phyloP scores from a whole-genome alignment of 2,888 invertebrate species.

The Apoda limacodes region DNA sequence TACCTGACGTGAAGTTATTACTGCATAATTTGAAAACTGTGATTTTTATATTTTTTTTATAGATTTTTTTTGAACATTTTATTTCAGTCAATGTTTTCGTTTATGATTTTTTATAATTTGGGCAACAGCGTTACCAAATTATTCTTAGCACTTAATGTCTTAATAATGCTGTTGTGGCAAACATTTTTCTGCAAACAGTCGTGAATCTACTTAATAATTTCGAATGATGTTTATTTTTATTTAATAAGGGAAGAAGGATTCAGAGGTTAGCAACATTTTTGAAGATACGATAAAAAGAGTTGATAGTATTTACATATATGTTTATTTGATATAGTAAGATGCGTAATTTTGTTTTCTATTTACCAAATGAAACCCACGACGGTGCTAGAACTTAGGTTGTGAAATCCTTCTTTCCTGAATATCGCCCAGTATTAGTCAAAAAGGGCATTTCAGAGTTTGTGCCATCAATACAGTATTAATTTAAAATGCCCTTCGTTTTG shows the following conservation, averaged over 20 bases:
- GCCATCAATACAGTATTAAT: slow-evolving; percentile 66
- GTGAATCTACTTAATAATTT: slow-evolving; percentile 26
- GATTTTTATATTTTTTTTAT: slow-evolving; percentile 65
- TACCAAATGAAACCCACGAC: slow-evolving; percentile 38
- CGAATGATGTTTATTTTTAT: slow-evolving; percentile 30
- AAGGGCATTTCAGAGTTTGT: slow-evolving; percentile 60
- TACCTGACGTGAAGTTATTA: slow-evolving; percentile 62
- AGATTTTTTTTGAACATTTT: slow-evolving; percentile 35
- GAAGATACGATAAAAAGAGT: no score
- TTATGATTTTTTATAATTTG: slow-evolving; percentile 26
- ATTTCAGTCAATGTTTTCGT: slow-evolving; percentile 26
- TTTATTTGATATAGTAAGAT: no score
- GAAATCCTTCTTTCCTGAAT: slow-evolving; percentile 61
- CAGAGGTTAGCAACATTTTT: no score
- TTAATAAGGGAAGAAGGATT: slow-evolving; percentile 64
- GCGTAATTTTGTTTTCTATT: slow-evolving; percentile 29
- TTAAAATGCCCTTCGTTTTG: slow-evolving; percentile 55
- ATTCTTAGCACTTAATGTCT: slow-evolving; percentile 30
- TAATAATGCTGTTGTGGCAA: slow-evolving; percentile 33
- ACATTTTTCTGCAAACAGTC: slow-evolving; percentile 49
- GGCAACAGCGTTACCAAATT: slow-evolving; percentile 37
- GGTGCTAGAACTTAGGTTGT: slow-evolving; percentile 63
- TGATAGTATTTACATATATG: no score
- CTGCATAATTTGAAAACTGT: slow-evolving; percentile 69
- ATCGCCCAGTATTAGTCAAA: slow-evolving; percentile 66